Percentiles rank a stretch among this genome's conserved stretches.
These are phyloP conservation scores for Porphyrio hochstetteri DNA, from an alignment of 2,113 vertebrate species.

Conservation along the genomic window DNA sequence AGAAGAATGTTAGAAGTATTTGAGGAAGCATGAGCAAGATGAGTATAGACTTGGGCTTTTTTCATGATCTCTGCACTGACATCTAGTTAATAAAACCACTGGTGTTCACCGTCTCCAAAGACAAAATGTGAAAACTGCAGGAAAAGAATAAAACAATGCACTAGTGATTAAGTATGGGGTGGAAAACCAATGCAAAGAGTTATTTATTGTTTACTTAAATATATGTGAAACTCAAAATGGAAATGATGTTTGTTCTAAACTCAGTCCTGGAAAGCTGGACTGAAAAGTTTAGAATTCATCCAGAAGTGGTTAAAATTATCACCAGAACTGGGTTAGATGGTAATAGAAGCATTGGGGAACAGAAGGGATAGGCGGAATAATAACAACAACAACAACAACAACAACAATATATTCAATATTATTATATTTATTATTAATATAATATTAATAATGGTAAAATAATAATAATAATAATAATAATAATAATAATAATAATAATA, in stretches of 20 bases:
- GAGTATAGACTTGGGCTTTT: background rate
- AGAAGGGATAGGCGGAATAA: rapidly evolving
- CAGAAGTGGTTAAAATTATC: background rate
- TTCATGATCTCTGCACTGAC: background rate
- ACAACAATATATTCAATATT: too few relatives aligned
- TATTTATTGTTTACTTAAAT: background rate
- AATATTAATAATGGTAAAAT: too few relatives aligned
- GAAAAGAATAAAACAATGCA: background rate
- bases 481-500: too few relatives aligned
- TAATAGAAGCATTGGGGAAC: background rate
- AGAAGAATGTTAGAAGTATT: background rate
- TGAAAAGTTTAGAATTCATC: background rate
- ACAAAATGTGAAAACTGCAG: background rate
- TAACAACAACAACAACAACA: too few relatives aligned
- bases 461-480: too few relatives aligned
- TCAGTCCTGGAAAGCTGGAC: background rate
- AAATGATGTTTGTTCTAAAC: background rate
- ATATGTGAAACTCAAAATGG: background rate
- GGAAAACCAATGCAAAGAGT: background rate
- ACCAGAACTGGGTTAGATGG: background rate
- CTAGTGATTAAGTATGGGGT: background rate
- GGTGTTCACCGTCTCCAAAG: background rate
- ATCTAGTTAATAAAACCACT: background rate
- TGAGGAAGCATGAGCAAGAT: background rate
- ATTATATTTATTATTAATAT: too few relatives aligned